Evolutionary conservation across 2,797 vertebrate genomes (phyloP), one percentile per base, ranked within the genome.

Genomic region (Oophaga sylvatica): DNA sequence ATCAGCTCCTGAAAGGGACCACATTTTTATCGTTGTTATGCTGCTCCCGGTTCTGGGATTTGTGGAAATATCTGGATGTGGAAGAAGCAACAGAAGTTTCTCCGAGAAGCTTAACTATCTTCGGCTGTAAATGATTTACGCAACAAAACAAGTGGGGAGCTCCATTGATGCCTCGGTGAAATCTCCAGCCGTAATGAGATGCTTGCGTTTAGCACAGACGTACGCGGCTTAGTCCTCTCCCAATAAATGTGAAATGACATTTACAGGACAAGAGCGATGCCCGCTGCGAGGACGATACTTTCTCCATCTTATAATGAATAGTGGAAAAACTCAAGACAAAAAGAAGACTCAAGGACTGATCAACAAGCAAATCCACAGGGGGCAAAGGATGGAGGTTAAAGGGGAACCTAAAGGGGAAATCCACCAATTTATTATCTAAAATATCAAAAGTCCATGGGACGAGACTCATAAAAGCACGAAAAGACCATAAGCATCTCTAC

Each of bases 161-260:
- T 53, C 3, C 15, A 87, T 77, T 87, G 71, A 13, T 78, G 65
- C 81, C 31, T 81, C 2, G 0, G 81, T 41, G 2, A 26, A n/a
- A 19, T 81, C 1, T 79, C 35, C 0, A 78, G 56, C 31, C 85
- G 12, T 90, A 85, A 90, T 89, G 63, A 90, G 0, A 65, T 87
- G 67, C 22, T 9, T 80, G 57, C 85, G 78, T 90, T 85, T 83
- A 86, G 26, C 16, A 88, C 88, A 63, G 2, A 1, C 0, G 0
- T 26, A 41, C 1, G 57, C 41, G 53, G 73, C 20, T 78, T 56
- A 84, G 70, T 53, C 0, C 59, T 41, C 70, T 7, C 63, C 90
- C 91, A 62, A 67, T 48, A 76, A 2, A 53, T 88, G 89, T 82
- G 87, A 85, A 75, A 88, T 88, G 67, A 56, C 77, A 84, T 88